phyloP scores from a whole-genome alignment of 2,888 invertebrate genomes.

The Tanypteryx hageni region DNA sequence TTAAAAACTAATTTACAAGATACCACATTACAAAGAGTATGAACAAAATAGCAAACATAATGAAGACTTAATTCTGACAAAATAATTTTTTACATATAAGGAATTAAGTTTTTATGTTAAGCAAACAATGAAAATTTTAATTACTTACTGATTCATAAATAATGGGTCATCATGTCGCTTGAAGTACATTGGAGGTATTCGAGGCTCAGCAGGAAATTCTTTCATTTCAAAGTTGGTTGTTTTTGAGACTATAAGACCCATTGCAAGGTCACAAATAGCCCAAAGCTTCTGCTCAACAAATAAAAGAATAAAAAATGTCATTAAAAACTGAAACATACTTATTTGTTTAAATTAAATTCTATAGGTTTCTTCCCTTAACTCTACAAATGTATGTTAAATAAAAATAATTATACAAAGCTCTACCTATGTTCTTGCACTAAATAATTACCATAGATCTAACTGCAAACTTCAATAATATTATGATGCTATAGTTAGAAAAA shows the following conservation, averaged over 20 bases:
- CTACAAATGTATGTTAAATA: too few relatives aligned
- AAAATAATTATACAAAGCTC: too few relatives aligned
- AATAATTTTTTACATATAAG: not conserved
- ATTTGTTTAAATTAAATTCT: not conserved
- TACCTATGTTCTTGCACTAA: too few relatives aligned
- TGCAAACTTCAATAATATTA: too few relatives aligned
- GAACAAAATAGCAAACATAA: not conserved
- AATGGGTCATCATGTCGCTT: conserved; percentile 79
- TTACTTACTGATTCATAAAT: conserved; percentile 45
- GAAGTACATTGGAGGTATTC: conserved; percentile 95
- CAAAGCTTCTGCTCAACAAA: conserved; percentile 89
- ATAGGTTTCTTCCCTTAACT: not conserved
- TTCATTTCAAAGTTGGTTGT: conserved; percentile 92
- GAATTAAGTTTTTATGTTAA: not conserved
- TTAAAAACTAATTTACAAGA: not conserved
- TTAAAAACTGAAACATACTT: too few relatives aligned
- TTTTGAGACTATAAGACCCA: conserved; percentile 92
- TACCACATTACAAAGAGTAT: not conserved
- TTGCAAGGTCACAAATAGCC: conserved; percentile 96
- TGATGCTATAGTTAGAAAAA: too few relatives aligned
- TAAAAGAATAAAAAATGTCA: conserved; percentile 64
- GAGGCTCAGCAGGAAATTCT: conserved; percentile 90
- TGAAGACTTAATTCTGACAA: not conserved
- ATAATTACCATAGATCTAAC: too few relatives aligned
- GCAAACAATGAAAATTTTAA: not conserved